Base-by-base conservation (phyloP, 2,113 vertebrate genomes). In the Procapra przewalskii region DNA sequence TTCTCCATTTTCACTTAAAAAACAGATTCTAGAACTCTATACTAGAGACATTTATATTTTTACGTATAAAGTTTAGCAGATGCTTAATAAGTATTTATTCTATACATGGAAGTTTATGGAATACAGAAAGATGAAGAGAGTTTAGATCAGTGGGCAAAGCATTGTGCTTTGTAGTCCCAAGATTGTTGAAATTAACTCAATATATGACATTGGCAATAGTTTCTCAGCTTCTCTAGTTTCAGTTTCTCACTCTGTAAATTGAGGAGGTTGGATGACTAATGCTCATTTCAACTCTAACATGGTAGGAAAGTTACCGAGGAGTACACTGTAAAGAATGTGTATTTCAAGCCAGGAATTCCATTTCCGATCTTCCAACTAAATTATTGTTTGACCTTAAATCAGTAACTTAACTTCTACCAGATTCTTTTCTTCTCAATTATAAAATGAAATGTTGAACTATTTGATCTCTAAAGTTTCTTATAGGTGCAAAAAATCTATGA, bases 311-410 rank as follows among this genome's bases (percentile, higher is more conserved):
- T 82, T 97, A 91, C 45, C 52, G 33, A 52, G 71, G 40, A 67
- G 10, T 14, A 86, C 48, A 79, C 6, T 80, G 7, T 33, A 79
- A 89, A 94, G 50, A 87, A n/a, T 55, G 55, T 62, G 77, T 93
- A 89, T 97, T 97, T 97, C 86, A 97, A 97, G 67, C 36, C 77
- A 62, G 55, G 31, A 96, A 91, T 88, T 96, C 92, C 81, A 93
- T 97, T 97, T 92, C 83, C 21, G 55, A 87, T 23, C 50, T 81
- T 95, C 77, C 94, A 89, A 97, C 91, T 95, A 96, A 98, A 97
- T 98, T 97, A 98, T 96, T 92, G 62, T 97, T 87, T 97, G 97
- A 98, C 96, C 96, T 97, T 90, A 97, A 89, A 91, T 96, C 96
- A 92, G 96, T 97, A 93, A 80, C 79, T 97, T 96, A 93, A 97